Evolutionary conservation across 2,113 vertebrate species (phyloP), one percentile per base, ranked within the genome.

Genomic region (Castor canadensis): DNA sequence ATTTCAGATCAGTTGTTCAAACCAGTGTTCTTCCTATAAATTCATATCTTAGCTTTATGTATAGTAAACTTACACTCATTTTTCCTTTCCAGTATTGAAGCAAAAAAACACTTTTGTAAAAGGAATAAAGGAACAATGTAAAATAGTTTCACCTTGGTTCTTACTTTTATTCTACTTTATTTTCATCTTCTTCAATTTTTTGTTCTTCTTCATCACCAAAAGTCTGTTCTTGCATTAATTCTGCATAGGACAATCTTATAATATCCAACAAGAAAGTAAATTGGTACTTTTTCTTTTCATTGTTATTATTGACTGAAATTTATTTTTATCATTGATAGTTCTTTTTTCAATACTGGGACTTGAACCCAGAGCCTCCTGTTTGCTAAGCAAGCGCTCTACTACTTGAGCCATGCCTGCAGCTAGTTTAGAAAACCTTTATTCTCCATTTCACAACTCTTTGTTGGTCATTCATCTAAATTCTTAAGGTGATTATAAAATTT

Each of bases 151-250:
- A 43, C 87, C 91, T 93, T 97, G 96, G 91, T 94, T 97, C 47
- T 95, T 89, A 97, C 54, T 97, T 75, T 88, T 98, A 95, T 95
- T 98, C 97, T 60, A 95, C 72, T 88, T 93, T 79, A 20, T 95
- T 94, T 97, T 98, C 95, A 56, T 8, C 47, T 43, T 97, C 94
- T 81, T 92, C 87, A 73, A 9, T 92, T 76, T n/a, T 28, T 13
- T 93, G 97, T 88, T 95, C 93, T 5, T 98, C 99, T 0, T 99
- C 99, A 87, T 99, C 99, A 87, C 99, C 99, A 81, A 99, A 99
- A 93, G 99, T 99, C 98, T 99, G 99, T 97, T 99, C 99, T 97
- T 99, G 98, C n/a, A n/a, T n/a, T n/a, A n/a, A n/a, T n/a, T n/a
- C n/a, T n/a, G n/a, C n/a, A n/a, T n/a, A n/a, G n/a, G 49, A 85